Evolutionary conservation across 2,113 vertebrate species (phyloP), one percentile per base, ranked within the genome.

Genomic region (Bufo gargarizans): DNA sequence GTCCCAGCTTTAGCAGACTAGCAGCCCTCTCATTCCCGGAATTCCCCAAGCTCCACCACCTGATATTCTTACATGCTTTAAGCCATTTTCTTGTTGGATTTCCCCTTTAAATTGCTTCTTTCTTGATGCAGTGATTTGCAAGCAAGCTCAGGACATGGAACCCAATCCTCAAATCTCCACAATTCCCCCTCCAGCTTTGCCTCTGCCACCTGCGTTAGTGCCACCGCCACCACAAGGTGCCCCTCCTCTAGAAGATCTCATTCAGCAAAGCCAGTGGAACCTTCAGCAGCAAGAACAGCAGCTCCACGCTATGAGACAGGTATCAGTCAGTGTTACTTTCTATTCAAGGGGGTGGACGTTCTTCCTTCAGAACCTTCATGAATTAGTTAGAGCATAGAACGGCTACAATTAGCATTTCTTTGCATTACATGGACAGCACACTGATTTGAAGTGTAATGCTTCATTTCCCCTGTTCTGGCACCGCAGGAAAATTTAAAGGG

Each of bases 261-360:
- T 99, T 91, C 98, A 99, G 89, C 98, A 99, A 94, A 99, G 98
- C 91, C 97, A 97, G 78, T 99, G 98, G 98, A 99, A 97, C 90
- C 94, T 99, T 56, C 98, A 99, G 92, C 98, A 99, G 90, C 98
- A 99, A 90, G 98, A 99, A 90, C 98, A 99, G 93, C 98, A 99
- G 74, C 94, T 99, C n/a, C 95, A 97, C 43, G 96, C 95, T 0
- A 96, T 99, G 89, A 93, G 98, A 96, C 98, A 99, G 97, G 98
- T 99, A 90, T 78, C 55, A 13, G 0, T 47, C 59, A 63, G 58
- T 2, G 0, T 17, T 55, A 16, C 1, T 1, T 87, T 0, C 17
- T 3, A 43, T 8, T 33, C 33, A 33, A 33, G 33, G 33, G 33
- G 33, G 1, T 33, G 33, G 33, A 33, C 33, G 33, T 33, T 33